Evolutionary conservation across 1,140 invertebrate genomes (phyloP).

Genomic region (Drosophila funebris): DNA sequence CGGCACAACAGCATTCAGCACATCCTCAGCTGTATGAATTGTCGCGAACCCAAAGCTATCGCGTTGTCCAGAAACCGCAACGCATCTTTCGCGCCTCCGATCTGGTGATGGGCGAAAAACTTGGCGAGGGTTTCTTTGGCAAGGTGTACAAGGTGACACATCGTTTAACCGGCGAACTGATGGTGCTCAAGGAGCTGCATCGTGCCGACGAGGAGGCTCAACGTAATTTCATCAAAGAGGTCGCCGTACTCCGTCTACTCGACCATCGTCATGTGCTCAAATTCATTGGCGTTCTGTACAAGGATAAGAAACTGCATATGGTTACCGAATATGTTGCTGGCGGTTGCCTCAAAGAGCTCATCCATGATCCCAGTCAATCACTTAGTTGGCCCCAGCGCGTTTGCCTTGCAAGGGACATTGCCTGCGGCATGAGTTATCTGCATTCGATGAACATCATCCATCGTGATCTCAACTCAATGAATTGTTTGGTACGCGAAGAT

Average conservation of each 20-base stretch:
- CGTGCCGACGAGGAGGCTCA: conserved; percentile 97
- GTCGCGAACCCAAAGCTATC: conserved; percentile 93
- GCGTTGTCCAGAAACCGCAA: conserved; percentile 89
- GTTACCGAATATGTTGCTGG: conserved; percentile 96
- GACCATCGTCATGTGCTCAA: conserved; percentile 95
- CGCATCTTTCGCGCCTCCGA: conserved; percentile 95
- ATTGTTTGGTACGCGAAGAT: conserved; percentile 96
- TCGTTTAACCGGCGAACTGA: conserved; percentile 94
- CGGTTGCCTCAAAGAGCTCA: conserved; percentile 93
- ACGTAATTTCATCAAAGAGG: conserved; percentile 97
- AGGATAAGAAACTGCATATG: conserved; percentile 95
- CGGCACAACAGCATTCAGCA: conserved; percentile 63
- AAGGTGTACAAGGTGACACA: conserved; percentile 96
- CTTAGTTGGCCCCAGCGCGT: conserved; percentile 93
- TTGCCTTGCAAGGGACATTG: conserved; percentile 95
- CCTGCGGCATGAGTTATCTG: conserved; percentile 96
- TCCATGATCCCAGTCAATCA: conserved; percentile 85
- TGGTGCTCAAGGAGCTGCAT: conserved; percentile 97
- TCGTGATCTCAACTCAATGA: conserved; percentile 97
- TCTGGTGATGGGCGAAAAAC: conserved; percentile 92
- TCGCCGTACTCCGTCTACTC: conserved; percentile 93
- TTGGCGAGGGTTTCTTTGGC: conserved; percentile 97
- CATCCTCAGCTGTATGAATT: conserved; percentile 87
- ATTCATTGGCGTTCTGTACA: conserved; percentile 97
- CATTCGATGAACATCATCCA: conserved; percentile 98